These are phyloP conservation scores for Brachyalestes nurse DNA, from an alignment of 2,797 vertebrate genomes.

Conservation along the genomic window DNA sequence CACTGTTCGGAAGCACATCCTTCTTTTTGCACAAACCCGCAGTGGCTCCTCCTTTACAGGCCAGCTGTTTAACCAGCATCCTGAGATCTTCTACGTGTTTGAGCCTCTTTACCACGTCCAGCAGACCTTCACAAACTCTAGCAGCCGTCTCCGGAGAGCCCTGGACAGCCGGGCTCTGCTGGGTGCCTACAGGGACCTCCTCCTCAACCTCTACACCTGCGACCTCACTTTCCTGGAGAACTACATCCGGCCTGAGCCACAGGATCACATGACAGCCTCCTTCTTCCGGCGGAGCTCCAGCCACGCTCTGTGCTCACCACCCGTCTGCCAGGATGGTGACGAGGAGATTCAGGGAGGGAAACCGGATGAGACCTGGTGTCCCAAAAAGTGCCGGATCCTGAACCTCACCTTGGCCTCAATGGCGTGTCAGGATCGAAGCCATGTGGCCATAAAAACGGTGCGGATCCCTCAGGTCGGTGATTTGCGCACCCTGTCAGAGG, in stretches of 20 bases:
- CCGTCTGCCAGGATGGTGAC: slow-evolving; percentile 69
- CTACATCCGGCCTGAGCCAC: slow-evolving; percentile 79
- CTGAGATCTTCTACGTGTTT: slow-evolving; percentile 81
- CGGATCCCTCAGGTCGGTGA: slow-evolving; percentile 76
- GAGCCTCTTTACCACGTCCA: slow-evolving; percentile 85
- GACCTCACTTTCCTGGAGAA: slow-evolving; percentile 80
- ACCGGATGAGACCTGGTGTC: slow-evolving; percentile 78
- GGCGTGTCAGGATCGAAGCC: slow-evolving; percentile 71
- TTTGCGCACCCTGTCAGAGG: slow-evolving; percentile 77
- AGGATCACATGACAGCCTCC: slow-evolving; percentile 75
- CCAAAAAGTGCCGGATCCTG: slow-evolving; percentile 74
- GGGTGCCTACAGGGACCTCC: slow-evolving; percentile 80
- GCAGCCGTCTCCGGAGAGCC: slow-evolving; percentile 69
- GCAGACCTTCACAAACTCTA: slow-evolving; percentile 78
- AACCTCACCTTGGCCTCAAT: slow-evolving; percentile 77
- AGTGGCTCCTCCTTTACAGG: slow-evolving; percentile 86
- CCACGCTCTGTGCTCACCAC: slow-evolving; percentile 80
- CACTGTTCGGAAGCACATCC: slow-evolving; percentile 75
- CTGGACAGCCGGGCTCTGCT: slow-evolving; percentile 77
- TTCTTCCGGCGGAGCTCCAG: slow-evolving; percentile 79
- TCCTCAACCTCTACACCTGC: slow-evolving; percentile 82
- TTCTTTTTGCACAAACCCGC: slow-evolving; percentile 83
- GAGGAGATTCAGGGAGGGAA: slow-evolving; percentile 39
- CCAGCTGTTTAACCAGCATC: slow-evolving; percentile 85
- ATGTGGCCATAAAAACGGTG: slow-evolving; percentile 81